These are phyloP conservation scores for Gastracanthus pulcherrimus DNA, from an alignment of 2,888 invertebrate genomes.

Conservation along the genomic window DNA sequence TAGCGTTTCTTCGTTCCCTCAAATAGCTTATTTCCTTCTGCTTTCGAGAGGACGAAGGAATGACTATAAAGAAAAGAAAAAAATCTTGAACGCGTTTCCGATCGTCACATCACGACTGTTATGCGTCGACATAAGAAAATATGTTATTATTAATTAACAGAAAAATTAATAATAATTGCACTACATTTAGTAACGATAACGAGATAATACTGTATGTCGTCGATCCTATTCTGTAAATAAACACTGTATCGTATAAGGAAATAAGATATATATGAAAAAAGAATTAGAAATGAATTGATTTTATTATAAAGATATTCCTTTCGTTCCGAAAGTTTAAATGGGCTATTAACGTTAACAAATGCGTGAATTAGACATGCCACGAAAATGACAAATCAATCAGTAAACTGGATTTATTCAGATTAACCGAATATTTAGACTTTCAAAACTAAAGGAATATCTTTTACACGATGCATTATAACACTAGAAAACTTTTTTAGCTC, in stretches of 20 bases:
- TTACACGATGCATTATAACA: too few relatives aligned
- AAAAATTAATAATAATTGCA: conserved; percentile 73
- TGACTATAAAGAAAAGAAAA: conserved; percentile 11
- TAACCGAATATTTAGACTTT: too few relatives aligned
- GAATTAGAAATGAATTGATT: conserved; percentile 31
- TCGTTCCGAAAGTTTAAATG: too few relatives aligned
- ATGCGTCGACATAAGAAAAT: conserved; percentile 45
- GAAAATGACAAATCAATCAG: too few relatives aligned
- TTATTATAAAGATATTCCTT: conserved; percentile 10
- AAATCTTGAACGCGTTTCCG: not conserved
- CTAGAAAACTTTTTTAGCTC: too few relatives aligned
- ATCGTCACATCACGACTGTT: not conserved
- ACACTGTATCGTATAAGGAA: conserved; percentile 74
- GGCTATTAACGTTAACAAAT: too few relatives aligned
- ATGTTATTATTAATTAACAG: conserved; percentile 72
- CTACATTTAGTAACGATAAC: conserved; percentile 71
- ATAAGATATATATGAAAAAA: conserved; percentile 57
- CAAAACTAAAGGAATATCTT: too few relatives aligned
- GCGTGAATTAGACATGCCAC: too few relatives aligned
- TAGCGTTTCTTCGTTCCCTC: conserved; percentile 8
- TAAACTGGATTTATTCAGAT: too few relatives aligned
- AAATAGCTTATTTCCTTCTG: not conserved
- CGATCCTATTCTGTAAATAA: conserved; percentile 77
- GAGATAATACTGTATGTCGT: conserved; percentile 75
- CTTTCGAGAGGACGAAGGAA: conserved; percentile 28